Percentiles rank a stretch among this genome's conserved stretches.
These are phyloP conservation scores for Tiaroga cobitis DNA, from an alignment of 2,797 vertebrate genomes.

Conservation along the genomic window DNA sequence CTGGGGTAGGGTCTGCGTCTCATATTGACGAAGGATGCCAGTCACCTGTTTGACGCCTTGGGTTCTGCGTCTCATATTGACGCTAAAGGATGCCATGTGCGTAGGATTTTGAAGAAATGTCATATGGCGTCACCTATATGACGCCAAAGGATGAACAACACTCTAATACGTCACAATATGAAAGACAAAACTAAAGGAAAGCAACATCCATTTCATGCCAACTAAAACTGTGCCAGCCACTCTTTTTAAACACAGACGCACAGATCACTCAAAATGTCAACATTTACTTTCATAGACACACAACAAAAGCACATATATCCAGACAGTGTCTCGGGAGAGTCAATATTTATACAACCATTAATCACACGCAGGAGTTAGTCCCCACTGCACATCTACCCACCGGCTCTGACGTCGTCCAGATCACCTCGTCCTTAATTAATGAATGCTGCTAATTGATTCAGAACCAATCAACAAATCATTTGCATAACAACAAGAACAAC, in stretches of 20 bases:
- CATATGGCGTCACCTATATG: too few relatives aligned
- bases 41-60: too few relatives aligned
- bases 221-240: neutral
- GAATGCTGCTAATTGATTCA: slow-evolving; percentile 63
- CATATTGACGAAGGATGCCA: too few relatives aligned
- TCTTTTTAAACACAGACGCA: neutral
- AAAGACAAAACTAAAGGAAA: neutral
- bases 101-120: too few relatives aligned
- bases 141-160: too few relatives aligned
- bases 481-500: slow-evolving; percentile 62
- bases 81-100: too few relatives aligned
- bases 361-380: slow-evolving; percentile 56
- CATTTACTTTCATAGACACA: slow-evolving; percentile 16
- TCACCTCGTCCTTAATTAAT: slow-evolving; percentile 60
- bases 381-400: slow-evolving; percentile 34
- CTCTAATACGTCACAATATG: neutral
- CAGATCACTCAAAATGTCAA: slow-evolving; percentile 13
- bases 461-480: slow-evolving; percentile 62
- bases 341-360: slow-evolving; percentile 57
- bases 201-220: neutral
- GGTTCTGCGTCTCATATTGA: too few relatives aligned
- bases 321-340: slow-evolving; percentile 45
- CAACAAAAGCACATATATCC: slow-evolving; percentile 4
- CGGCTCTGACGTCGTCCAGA: slow-evolving; percentile 47
- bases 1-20: too few relatives aligned